Base-by-base conservation (phyloP, 1,140 invertebrate species). In the Drosophila albomicans region DNA sequence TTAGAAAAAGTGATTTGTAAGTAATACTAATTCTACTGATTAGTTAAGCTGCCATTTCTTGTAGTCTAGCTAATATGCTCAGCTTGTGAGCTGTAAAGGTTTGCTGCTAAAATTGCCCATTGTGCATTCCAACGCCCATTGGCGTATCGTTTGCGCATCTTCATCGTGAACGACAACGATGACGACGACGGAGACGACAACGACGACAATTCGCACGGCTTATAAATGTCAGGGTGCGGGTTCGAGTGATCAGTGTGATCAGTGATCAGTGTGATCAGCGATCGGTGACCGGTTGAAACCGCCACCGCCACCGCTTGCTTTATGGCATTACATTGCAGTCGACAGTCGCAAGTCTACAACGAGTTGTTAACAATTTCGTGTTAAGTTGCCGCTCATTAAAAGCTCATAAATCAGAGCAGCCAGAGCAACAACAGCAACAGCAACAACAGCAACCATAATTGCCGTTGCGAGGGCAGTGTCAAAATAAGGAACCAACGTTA, bases 341-440 rank as follows among this genome's bases (percentile, higher is more conserved):
- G 49, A 54, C 46, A 46, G 65, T 35, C 32, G 15, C 41, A 7
- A 41, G 61, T 43, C 62, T 61, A 38, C 52, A 10, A 3, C 32
- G 59, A 79, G 76, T 89, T 89, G 84, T 88, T 88, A 89, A 89
- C 85, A 89, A 84, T 25, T 89, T 89, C 85, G 81, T 88, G 81
- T 89, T 84, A 88, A 84, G 77, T 81, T 81, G 80, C 85, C 85
- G 86, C 86, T 90, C 85, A 88, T 89, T 89, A 90, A 90, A 89
- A 81, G 64, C 81, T 90, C 85, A 90, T 90, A 89, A 90, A 89
- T 89, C 85, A 90, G 81, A 69, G 72, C 38, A 75, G 32, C 66
- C 46, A 63, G 35, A 62, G 13, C 41, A 63, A 28, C 58, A 56
- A 28, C 49, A 51, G 45, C 51, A 65, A 35, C 56, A 51, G n/a